Evolutionary conservation across 2,797 vertebrate genomes (phyloP).

Genomic region (Etheostoma nigrum): DNA sequence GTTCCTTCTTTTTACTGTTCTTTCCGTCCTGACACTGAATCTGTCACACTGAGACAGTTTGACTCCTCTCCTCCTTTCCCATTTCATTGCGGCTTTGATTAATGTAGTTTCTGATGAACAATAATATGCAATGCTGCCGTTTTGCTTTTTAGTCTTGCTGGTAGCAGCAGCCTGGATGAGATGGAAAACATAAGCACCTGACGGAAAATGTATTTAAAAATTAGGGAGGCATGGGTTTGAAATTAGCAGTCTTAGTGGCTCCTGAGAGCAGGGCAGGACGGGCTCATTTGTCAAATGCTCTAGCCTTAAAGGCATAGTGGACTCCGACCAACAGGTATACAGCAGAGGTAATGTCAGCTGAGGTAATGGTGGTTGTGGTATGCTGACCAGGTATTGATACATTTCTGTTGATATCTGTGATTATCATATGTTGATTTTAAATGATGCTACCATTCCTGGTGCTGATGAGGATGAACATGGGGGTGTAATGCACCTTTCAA

Average conservation of each 20-base stretch:
- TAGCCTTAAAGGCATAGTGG: constrained; percentile 43
- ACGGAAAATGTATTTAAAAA: constrained; percentile 66
- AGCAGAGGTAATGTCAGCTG: constrained; percentile 36
- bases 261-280: constrained; percentile 49
- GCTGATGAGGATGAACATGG: constrained; percentile 13
- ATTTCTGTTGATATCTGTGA: constrained; percentile 24
- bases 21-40: constrained; percentile 35
- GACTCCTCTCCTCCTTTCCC: constrained; percentile 15
- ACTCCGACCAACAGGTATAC: constrained; percentile 30
- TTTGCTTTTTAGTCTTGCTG: not conserved
- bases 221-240: constrained; percentile 41
- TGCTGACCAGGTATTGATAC: constrained; percentile 16
- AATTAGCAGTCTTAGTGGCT: constrained; percentile 52
- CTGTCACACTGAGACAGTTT: constrained; percentile 38
- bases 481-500: not conserved
- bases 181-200: constrained; percentile 44
- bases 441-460: not conserved
- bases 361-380: constrained; percentile 11
- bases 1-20: constrained; percentile 45
- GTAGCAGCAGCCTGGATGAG: constrained; percentile 8
- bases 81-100: constrained; percentile 34
- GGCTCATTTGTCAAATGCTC: constrained; percentile 67
- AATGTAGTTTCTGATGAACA: constrained; percentile 35
- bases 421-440: constrained; percentile 15
- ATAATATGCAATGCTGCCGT: not conserved